Conservation (phyloP, 1,140 invertebrate genomes). For the Coptotermes formosanus region DNA sequence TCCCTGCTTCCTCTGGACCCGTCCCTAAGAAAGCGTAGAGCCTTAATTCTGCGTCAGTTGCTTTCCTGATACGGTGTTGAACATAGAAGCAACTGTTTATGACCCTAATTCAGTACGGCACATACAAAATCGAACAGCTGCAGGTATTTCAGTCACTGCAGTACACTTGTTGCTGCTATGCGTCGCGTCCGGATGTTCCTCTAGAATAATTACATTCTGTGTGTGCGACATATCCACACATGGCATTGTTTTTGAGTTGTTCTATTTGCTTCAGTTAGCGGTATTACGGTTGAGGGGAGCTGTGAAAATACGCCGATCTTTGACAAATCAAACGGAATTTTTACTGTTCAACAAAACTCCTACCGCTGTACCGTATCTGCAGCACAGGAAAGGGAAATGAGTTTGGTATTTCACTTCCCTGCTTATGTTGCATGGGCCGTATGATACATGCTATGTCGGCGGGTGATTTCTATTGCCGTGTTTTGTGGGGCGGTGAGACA, state of each 20-base stretch:
- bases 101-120: too few relatives aligned
- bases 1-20: too few relatives aligned
- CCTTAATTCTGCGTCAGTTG: too few relatives aligned
- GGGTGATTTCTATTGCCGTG: background rate
- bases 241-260: background rate
- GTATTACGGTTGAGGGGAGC: background rate
- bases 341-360: background rate
- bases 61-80: too few relatives aligned
- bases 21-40: too few relatives aligned
- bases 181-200: too few relatives aligned
- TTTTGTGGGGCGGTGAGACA: background rate
- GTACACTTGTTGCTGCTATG: too few relatives aligned
- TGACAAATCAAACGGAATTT: conserved; percentile 7
- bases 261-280: background rate
- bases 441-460: background rate
- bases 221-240: background rate
- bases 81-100: too few relatives aligned
- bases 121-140: too few relatives aligned
- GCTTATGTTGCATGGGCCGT: background rate
- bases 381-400: background rate
- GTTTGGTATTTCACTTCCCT: background rate
- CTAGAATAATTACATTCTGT: background rate
- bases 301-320: background rate
- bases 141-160: too few relatives aligned
- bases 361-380: background rate